These are phyloP conservation scores for Petaurus breviceps DNA, from an alignment of 2,113 vertebrate genomes.

Conservation along the genomic window DNA sequence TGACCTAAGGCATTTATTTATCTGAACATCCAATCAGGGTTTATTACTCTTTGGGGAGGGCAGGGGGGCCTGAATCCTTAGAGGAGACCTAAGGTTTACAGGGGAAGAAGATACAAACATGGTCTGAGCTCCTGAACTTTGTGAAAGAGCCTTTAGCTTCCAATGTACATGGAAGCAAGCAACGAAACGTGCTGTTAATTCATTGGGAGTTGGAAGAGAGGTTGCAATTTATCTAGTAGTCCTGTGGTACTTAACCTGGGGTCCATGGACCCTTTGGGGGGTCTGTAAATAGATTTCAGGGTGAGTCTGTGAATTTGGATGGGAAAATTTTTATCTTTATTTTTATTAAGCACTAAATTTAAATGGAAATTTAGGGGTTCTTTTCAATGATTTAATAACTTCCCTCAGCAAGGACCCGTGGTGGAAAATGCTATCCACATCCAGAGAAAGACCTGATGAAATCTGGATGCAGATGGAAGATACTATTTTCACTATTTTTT, in stretches of 20 bases:
- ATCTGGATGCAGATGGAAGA: not conserved
- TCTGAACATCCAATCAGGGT: not conserved
- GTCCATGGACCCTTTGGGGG: not conserved
- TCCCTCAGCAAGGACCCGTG: not conserved
- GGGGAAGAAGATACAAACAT: not conserved
- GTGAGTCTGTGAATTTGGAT: not conserved
- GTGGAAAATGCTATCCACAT: not conserved
- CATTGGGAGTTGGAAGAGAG: no score
- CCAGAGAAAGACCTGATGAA: not conserved
- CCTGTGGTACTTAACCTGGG: no score
- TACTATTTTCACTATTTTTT: not conserved
- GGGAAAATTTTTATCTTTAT: not conserved
- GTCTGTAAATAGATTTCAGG: not conserved
- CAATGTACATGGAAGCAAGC: not conserved
- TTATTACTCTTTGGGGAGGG: not conserved
- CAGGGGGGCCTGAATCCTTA: not conserved
- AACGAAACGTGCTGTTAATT: not conserved
- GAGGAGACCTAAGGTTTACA: not conserved
- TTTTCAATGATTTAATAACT: not conserved
- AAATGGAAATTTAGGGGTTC: no score
- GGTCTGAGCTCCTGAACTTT: not conserved
- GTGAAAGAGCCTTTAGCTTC: not conserved
- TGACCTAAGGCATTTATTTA: not conserved
- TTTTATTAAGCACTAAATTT: not conserved
- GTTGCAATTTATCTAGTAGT: not conserved